A percentile compares a stretch with the other conserved stretches of the same genome.
These are phyloP conservation scores for Paelopatides confundens DNA, from an alignment of 53 echinoderm and acorn worm genomes.

Conservation along the genomic window DNA sequence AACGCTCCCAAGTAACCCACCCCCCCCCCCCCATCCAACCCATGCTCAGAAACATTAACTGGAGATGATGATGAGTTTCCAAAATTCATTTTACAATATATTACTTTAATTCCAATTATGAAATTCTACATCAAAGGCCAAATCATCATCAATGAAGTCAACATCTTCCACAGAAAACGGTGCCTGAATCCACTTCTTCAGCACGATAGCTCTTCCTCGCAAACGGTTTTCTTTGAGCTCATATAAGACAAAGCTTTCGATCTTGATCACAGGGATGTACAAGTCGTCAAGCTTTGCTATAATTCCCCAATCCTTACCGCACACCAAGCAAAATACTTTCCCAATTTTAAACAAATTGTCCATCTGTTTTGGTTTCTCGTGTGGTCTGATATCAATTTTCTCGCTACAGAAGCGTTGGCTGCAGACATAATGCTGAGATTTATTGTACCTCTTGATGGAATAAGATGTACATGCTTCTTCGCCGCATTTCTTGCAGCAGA, in stretches of 20 bases:
- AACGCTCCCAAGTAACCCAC: too few species aligned
- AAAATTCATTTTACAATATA: too few species aligned
- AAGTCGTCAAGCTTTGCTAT: slow-evolving; percentile 47
- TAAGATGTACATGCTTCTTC: slow-evolving; percentile 50
- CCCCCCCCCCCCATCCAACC: too few species aligned
- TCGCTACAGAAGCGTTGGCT: slow-evolving; percentile 34
- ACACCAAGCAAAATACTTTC: slow-evolving; percentile 60
- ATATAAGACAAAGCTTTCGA: slow-evolving; percentile 44
- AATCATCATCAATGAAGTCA: background rate
- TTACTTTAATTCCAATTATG: background rate
- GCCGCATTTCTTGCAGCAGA: slow-evolving; percentile 62
- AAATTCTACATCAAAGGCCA: slow-evolving; percentile 26
- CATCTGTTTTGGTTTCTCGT: slow-evolving; percentile 68
- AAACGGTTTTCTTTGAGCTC: background rate
- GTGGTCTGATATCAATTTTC: slow-evolving; percentile 52
- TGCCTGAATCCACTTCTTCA: slow-evolving; percentile 58
- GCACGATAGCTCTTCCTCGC: background rate
- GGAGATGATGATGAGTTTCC: too few species aligned
- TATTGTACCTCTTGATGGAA: slow-evolving; percentile 56
- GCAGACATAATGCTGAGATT: slow-evolving; percentile 59
- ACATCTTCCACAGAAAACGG: slow-evolving; percentile 36
- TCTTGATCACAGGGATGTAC: slow-evolving; percentile 39
- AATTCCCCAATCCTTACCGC: slow-evolving; percentile 67
- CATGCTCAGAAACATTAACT: too few species aligned
- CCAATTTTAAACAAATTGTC: slow-evolving; percentile 49